A percentile compares a stretch with the other conserved stretches of the same genome.
Conservation (phyloP, 2,888 invertebrate species). For the Clepsis dumicolana region DNA sequence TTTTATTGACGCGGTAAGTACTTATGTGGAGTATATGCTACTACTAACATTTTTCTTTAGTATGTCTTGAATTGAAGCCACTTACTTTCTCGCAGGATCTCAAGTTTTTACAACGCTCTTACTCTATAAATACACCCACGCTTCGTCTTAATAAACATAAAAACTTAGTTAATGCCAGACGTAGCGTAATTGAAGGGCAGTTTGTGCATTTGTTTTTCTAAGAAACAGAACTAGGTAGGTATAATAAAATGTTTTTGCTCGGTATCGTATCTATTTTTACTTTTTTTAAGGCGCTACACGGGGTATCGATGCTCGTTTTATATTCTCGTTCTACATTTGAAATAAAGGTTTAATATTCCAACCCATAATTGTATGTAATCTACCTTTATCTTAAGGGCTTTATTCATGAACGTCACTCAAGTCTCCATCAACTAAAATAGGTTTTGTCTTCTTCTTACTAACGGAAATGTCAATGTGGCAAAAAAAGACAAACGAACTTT, state of each 20-base stretch:
- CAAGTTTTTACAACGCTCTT: constrained; percentile 12
- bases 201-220: not conserved
- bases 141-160: constrained; percentile 15
- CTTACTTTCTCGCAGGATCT: constrained; percentile 6
- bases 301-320: too few species aligned
- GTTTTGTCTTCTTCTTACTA: too few species aligned
- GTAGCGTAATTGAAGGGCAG: not conserved
- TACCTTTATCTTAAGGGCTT: too few species aligned
- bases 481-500: too few species aligned
- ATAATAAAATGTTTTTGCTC: not conserved
- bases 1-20: too few species aligned
- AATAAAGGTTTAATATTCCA: too few species aligned
- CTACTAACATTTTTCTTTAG: not conserved
- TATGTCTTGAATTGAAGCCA: constrained; percentile 5
- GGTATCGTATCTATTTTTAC: not conserved
- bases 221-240: not conserved
- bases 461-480: too few species aligned
- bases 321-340: too few species aligned
- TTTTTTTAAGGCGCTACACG: too few species aligned
- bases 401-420: too few species aligned
- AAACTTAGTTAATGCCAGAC: constrained; percentile 13
- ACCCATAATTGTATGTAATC: too few species aligned
- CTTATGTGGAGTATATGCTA: not conserved
- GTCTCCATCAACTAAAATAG: too few species aligned
- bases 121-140: constrained; percentile 2